A percentile compares a stretch with the other conserved stretches of the same genome.
Conservation (phyloP, 2,113 vertebrate species). For the Strix aluco region DNA sequence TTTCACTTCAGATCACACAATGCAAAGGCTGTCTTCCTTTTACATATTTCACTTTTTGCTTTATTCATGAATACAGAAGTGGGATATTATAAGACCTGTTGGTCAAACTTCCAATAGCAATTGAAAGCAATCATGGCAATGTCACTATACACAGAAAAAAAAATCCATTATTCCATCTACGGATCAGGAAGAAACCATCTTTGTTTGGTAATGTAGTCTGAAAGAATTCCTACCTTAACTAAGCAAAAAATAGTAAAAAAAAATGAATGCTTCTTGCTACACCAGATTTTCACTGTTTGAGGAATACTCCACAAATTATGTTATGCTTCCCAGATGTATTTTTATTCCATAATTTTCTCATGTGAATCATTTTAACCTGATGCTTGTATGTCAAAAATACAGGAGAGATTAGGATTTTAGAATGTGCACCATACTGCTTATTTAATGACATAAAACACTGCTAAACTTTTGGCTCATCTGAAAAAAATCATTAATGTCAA, state of each 20-base stretch:
- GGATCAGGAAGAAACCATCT: neutral
- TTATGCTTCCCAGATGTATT: neutral
- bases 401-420: neutral
- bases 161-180: neutral
- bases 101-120: slow-evolving; percentile 3
- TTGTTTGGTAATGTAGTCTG: neutral
- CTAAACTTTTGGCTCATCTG: neutral
- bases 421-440: neutral
- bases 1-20: neutral
- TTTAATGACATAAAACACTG: neutral
- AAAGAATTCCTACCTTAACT: neutral
- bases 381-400: neutral
- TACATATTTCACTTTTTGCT: neutral
- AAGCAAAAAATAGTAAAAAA: neutral
- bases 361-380: neutral
- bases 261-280: rapidly evolving
- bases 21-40: neutral
- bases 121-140: neutral
- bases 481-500: neutral
- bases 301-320: neutral
- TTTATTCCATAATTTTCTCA: neutral
- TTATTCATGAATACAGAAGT: slow-evolving; percentile 14
- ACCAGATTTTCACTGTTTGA: neutral
- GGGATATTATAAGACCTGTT: neutral
- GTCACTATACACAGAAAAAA: neutral